A percentile compares a stretch with the other conserved stretches of the same genome.
Conservation (phyloP, 2,113 vertebrate genomes). For the Arizona elegans region DNA sequence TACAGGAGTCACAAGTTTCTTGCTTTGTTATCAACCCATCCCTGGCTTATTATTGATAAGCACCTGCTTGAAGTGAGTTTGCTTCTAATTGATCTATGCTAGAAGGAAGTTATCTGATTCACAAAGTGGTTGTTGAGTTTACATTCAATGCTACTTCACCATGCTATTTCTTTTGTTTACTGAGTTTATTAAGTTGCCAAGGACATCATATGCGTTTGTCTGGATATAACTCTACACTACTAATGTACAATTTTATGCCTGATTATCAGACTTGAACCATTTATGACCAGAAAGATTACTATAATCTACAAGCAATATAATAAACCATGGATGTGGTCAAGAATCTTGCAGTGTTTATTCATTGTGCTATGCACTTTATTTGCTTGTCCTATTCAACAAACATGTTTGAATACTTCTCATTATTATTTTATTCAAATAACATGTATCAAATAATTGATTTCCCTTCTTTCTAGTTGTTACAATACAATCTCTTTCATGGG, state of each 20-base stretch:
- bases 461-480: not conserved
- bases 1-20: conserved; percentile 13
- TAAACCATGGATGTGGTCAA: not conserved
- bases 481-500: not conserved
- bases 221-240: not conserved
- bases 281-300: not conserved
- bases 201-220: not conserved
- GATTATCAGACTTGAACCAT: not conserved
- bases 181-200: not conserved
- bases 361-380: not conserved
- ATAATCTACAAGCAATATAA: not conserved
- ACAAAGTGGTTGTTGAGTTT: not conserved
- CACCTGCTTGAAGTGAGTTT: not conserved
- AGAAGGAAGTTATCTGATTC: conserved; percentile 4
- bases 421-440: not conserved
- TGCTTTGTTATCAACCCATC: conserved; percentile 28
- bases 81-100: not conserved
- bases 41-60: conserved; percentile 3
- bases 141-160: not conserved
- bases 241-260: not conserved
- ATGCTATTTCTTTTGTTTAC: not conserved
- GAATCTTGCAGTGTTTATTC: not conserved
- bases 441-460: not conserved
- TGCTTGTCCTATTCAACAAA: not conserved
- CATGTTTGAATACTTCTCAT: not conserved